Evolutionary conservation across 2,797 vertebrate species (phyloP).

Genomic region (Podarcis lilfordi): DNA sequence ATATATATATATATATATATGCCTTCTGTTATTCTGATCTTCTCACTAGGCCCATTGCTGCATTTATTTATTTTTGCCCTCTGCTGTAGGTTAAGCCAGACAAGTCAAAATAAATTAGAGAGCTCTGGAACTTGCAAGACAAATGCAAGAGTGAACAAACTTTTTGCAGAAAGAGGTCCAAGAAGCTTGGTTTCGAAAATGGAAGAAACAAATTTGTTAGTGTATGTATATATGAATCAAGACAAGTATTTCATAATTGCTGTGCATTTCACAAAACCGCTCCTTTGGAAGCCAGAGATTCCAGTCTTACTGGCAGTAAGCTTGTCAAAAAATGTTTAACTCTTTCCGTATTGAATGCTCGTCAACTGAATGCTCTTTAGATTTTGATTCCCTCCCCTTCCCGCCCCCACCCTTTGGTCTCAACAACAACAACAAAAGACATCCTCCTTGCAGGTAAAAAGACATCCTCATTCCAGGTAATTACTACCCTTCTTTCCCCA

Average conservation of each 20-base stretch:
- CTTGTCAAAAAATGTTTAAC: slow-evolving; percentile 74
- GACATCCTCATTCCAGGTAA: slow-evolving; percentile 79
- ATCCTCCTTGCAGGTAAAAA: slow-evolving; percentile 79
- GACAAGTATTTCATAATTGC: slow-evolving; percentile 58
- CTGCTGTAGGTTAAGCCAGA: not conserved
- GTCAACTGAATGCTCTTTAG: slow-evolving; percentile 48
- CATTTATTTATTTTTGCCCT: not conserved
- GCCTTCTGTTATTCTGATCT: slow-evolving; percentile 20
- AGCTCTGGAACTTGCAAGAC: not conserved
- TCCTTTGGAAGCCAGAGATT: slow-evolving; percentile 60
- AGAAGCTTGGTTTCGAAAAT: slow-evolving; percentile 9
- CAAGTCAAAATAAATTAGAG: slow-evolving; percentile 17
- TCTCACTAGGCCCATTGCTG: not conserved
- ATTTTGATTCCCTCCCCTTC: slow-evolving; percentile 24
- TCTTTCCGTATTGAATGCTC: slow-evolving; percentile 53
- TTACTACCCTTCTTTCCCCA: slow-evolving; percentile 79
- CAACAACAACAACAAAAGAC: slow-evolving; percentile 72
- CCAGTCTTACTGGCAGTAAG: slow-evolving; percentile 64
- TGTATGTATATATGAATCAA: slow-evolving; percentile 49
- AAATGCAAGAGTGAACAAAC: not conserved
- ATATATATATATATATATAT: not conserved
- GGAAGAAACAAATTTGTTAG: not conserved
- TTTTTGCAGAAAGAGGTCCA: slow-evolving; percentile 15
- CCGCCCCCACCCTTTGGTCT: slow-evolving; percentile 72
- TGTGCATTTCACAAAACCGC: slow-evolving; percentile 57